Conservation (phyloP, 2,888 invertebrate genomes). For the Cremastobaeus sp. region DNA sequence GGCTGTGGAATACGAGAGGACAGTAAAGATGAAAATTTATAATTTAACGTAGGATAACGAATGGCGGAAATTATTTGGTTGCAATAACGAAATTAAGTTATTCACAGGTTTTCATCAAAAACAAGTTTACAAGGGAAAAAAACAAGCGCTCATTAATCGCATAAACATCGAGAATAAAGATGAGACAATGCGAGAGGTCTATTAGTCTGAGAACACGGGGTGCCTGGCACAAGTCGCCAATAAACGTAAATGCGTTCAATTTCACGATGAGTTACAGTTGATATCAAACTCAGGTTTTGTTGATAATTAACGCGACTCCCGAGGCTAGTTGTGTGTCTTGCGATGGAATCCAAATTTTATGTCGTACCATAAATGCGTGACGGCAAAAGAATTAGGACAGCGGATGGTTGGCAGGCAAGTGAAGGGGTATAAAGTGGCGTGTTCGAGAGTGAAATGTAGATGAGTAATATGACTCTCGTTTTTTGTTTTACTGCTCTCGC, state of each 20-base stretch:
- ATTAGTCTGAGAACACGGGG: constrained; percentile 60
- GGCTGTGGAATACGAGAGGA: no score
- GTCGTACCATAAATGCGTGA: constrained; percentile 77
- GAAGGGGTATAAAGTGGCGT: constrained; percentile 60
- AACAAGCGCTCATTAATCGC: constrained; percentile 54
- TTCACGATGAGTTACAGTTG: constrained; percentile 74
- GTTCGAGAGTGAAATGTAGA: constrained; percentile 72
- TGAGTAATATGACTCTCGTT: constrained; percentile 76
- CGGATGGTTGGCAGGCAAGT: constrained; percentile 59
- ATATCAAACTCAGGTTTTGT: constrained; percentile 71
- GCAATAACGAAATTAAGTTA: constrained; percentile 38
- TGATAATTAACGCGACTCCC: constrained; percentile 74
- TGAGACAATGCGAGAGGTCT: constrained; percentile 57
- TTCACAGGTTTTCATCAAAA: constrained; percentile 51
- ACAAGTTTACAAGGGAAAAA: constrained; percentile 48
- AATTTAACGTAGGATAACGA: no score
- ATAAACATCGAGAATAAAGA: constrained; percentile 56
- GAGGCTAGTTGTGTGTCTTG: constrained; percentile 64
- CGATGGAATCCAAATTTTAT: constrained; percentile 76
- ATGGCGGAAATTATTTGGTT: constrained; percentile 14
- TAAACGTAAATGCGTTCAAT: constrained; percentile 62
- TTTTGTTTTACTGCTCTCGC: constrained; percentile 62
- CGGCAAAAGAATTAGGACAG: constrained; percentile 77
- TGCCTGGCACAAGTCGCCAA: constrained; percentile 55
- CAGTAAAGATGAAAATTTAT: no score